Conservation (phyloP, 1,140 invertebrate species). For the Charaxes varanes region DNA sequence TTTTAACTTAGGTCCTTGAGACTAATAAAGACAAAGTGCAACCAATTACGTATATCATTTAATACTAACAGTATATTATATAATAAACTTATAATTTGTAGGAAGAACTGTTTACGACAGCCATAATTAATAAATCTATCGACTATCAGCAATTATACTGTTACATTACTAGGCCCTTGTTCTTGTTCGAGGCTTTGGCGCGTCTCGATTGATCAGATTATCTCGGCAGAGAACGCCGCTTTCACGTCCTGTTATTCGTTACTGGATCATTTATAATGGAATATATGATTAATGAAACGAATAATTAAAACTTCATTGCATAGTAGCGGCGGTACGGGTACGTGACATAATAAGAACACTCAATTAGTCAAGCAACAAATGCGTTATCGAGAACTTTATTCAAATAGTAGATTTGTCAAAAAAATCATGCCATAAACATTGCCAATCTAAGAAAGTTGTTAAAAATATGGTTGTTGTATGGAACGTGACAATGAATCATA, state of each 20-base stretch:
- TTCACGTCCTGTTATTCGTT: slow-evolving; percentile 23
- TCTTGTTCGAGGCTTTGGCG: slow-evolving; percentile 19
- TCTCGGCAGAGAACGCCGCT: slow-evolving; percentile 19
- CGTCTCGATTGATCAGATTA: slow-evolving; percentile 20
- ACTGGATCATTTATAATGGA: slow-evolving; percentile 22
- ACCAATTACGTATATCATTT: too few relatives aligned
- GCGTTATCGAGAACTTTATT: too few relatives aligned
- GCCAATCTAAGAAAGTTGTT: too few relatives aligned
- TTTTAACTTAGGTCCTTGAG: too few relatives aligned
- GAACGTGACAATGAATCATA: too few relatives aligned
- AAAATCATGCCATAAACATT: too few relatives aligned
- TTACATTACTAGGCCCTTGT: slow-evolving; percentile 27
- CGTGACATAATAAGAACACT: too few relatives aligned
- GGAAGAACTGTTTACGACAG: slow-evolving; percentile 35
- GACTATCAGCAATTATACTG: slow-evolving; percentile 33
- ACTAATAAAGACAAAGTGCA: background rate
- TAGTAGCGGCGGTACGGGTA: too few relatives aligned
- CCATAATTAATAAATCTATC: slow-evolving; percentile 53
- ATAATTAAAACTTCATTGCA: slow-evolving; percentile 20
- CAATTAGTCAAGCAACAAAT: too few relatives aligned
- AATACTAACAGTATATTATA: too few relatives aligned
- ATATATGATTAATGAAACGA: slow-evolving; percentile 24
- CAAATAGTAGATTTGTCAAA: too few relatives aligned
- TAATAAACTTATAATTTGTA: slow-evolving; percentile 27
- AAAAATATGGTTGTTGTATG: too few relatives aligned